A percentile compares a stretch with the other conserved stretches of the same genome.
Conservation (phyloP, 2,797 vertebrate species). For the Erethizon dorsatum region DNA sequence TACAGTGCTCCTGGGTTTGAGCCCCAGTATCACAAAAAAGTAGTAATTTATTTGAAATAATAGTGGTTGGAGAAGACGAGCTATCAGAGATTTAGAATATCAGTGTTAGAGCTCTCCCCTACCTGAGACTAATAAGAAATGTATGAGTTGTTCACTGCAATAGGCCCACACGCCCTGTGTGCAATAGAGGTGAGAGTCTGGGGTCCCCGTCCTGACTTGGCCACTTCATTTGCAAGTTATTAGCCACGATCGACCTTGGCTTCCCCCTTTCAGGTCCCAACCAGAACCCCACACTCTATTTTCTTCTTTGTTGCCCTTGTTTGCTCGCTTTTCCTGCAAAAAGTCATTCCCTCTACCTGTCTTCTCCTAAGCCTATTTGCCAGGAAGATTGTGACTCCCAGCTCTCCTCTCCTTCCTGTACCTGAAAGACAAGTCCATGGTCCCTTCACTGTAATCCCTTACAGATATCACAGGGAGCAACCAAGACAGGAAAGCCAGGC, state of each 20-base stretch:
- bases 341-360: not conserved
- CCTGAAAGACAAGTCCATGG: not conserved
- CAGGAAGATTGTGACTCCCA: not conserved
- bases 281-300: not conserved
- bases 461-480: not conserved
- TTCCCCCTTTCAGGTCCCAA: not conserved
- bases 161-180: accelerated
- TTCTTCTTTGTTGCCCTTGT: not conserved
- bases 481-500: not conserved
- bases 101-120: not conserved
- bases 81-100: not conserved
- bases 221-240: not conserved
- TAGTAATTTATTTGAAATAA: not conserved
- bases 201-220: not conserved
- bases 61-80: no score
- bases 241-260: not conserved
- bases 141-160: not conserved
- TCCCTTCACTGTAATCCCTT: not conserved
- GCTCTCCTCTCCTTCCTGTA: not conserved
- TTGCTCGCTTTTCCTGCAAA: not conserved
- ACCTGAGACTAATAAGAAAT: not conserved
- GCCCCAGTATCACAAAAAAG: not conserved
- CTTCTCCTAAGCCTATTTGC: not conserved
- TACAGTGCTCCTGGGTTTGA: not conserved
- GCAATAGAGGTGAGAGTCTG: not conserved